A percentile compares a stretch with the other conserved stretches of the same genome.
Evolutionary conservation across 1,140 invertebrate species (phyloP).

Genomic region (Drosophila nikananu): DNA sequence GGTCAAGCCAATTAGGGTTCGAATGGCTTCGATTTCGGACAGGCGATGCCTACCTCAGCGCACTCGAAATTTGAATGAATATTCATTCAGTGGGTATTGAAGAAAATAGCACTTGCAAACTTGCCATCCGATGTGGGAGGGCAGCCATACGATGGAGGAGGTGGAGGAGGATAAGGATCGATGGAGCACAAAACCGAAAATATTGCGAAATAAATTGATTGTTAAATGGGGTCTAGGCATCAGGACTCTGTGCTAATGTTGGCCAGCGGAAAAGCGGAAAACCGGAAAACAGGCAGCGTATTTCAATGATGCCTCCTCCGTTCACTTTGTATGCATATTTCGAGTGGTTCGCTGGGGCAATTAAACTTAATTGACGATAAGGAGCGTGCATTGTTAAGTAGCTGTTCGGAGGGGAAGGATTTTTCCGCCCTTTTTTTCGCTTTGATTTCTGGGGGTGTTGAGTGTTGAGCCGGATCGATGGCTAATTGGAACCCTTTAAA

Average conservation of each 20-base stretch:
- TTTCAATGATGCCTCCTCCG: constrained; percentile 50
- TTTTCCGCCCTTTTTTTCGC: constrained; percentile 25
- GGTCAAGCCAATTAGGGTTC: constrained; percentile 67
- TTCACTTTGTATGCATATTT: constrained; percentile 77
- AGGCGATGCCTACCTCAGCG: constrained; percentile 41
- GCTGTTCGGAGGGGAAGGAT: constrained; percentile 25
- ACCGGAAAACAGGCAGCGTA: constrained; percentile 2
- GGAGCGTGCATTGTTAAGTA: constrained; percentile 53
- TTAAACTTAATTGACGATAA: constrained; percentile 82
- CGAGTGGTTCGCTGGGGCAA: constrained; percentile 73
- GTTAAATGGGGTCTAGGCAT: constrained; percentile 63
- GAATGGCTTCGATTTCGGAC: constrained; percentile 26
- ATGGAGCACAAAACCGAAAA: constrained; percentile 60
- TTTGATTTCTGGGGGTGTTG: constrained; percentile 55
- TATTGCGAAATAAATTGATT: constrained; percentile 80
- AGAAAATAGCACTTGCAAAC: constrained; percentile 17
- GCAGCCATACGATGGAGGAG: background rate
- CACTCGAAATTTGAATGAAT: constrained; percentile 70
- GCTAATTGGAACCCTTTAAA: constrained; percentile 41
- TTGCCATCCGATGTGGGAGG: constrained; percentile 10
- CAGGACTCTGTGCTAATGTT: constrained; percentile 27
- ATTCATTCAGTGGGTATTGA: constrained; percentile 65
- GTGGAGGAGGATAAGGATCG: background rate
- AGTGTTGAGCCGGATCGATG: constrained; percentile 15
- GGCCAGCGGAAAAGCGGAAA: constrained; percentile 6